A percentile compares a stretch with the other conserved stretches of the same genome.
phyloP scores from a whole-genome alignment of 1,140 invertebrate species.

The Saxidomus purpurata region DNA sequence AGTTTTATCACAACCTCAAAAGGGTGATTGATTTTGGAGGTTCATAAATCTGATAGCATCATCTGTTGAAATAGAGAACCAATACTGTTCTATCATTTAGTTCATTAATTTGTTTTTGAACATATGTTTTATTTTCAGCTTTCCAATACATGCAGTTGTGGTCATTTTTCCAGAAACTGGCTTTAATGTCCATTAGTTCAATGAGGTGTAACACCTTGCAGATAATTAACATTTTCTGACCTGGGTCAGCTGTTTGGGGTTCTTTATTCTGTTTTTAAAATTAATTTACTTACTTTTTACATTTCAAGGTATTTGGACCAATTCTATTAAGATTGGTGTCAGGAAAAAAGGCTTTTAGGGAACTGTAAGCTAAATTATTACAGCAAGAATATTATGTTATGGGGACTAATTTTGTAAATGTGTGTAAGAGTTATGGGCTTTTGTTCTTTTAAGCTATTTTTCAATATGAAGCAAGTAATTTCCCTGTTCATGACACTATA shows the following conservation, averaged over 20 bases:
- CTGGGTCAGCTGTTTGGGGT: not conserved
- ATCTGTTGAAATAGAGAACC: too few relatives aligned
- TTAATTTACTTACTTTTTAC: too few relatives aligned
- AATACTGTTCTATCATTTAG: conserved; percentile 16
- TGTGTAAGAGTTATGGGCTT: too few relatives aligned
- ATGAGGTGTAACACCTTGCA: not conserved
- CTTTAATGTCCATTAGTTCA: conserved; percentile 13
- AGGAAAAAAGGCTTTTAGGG: too few relatives aligned
- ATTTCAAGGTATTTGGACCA: too few relatives aligned
- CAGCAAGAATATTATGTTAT: too few relatives aligned
- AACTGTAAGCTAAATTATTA: too few relatives aligned
- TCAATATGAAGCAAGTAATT: too few relatives aligned
- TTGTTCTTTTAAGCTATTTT: too few relatives aligned
- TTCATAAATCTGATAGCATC: conserved; percentile 50
- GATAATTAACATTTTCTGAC: not conserved
- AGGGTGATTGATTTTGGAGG: conserved; percentile 50
- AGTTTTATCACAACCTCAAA: conserved; percentile 13
- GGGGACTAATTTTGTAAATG: too few relatives aligned
- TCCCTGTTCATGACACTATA: too few relatives aligned
- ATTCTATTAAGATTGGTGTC: too few relatives aligned
- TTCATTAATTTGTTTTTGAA: conserved; percentile 3
- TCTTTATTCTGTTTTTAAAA: not conserved
- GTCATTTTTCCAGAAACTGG: not conserved
- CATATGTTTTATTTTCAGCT: conserved; percentile 1
- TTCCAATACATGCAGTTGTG: not conserved